Evolutionary conservation across 2,797 vertebrate species (phyloP).

Genomic region (Oreortyx pictus): DNA sequence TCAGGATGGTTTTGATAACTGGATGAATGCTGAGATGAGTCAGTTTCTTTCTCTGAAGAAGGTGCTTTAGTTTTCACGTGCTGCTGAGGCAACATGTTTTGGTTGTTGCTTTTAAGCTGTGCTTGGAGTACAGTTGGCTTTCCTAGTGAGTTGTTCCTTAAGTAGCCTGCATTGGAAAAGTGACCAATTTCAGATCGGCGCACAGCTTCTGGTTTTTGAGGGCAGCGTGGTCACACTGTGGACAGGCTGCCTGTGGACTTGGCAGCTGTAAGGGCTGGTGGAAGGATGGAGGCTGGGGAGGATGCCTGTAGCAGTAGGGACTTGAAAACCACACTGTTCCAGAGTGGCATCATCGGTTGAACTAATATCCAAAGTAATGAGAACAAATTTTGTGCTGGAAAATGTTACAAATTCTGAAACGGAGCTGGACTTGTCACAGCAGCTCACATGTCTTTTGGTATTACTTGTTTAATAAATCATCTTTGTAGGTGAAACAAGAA

Average conservation of each 20-base stretch:
- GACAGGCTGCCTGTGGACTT: background rate
- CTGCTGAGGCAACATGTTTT: background rate
- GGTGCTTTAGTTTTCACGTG: background rate
- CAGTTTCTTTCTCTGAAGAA: background rate
- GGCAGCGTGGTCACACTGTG: background rate
- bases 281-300: background rate
- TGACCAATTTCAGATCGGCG: background rate
- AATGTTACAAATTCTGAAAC: background rate
- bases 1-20: background rate
- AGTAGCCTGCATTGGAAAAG: background rate
- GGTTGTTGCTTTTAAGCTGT: background rate
- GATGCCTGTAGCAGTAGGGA: background rate
- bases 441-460: background rate
- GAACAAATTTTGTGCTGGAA: background rate
- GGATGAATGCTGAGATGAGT: background rate
- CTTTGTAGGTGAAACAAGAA: background rate
- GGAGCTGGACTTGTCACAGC: background rate
- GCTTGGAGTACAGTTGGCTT: background rate
- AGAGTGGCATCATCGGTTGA: background rate
- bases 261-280: rapidly evolving
- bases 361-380: background rate
- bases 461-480: background rate
- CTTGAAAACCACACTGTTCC: background rate
- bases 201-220: background rate
- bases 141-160: background rate